Evolutionary conservation across 2,113 vertebrate genomes (phyloP).

Genomic region (Arvicanthis niloticus): DNA sequence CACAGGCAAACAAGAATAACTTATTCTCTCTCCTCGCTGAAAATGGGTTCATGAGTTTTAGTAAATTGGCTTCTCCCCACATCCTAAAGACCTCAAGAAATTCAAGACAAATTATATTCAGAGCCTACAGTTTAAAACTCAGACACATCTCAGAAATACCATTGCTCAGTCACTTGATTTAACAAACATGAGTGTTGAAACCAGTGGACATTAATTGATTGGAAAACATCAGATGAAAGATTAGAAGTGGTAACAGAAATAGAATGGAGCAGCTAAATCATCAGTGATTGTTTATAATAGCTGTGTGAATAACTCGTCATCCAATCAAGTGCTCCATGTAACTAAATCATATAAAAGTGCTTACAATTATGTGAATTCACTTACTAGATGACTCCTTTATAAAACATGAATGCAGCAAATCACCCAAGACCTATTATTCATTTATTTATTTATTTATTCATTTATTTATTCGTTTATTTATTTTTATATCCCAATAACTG

Average conservation of each 20-base stretch:
- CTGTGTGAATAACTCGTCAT: background rate
- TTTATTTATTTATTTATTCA: no score
- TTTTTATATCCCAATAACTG: no score
- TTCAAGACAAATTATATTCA: background rate
- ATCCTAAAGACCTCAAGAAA: background rate
- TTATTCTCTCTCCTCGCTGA: background rate
- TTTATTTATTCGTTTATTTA: no score
- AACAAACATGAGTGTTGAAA: background rate
- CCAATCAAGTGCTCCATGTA: background rate
- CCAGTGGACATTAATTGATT: background rate
- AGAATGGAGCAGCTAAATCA: background rate
- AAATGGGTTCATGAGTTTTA: background rate
- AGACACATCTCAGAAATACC: background rate
- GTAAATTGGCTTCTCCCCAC: background rate
- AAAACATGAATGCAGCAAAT: slow-evolving; percentile 11
- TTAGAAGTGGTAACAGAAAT: background rate
- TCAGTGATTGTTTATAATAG: background rate
- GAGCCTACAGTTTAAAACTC: background rate
- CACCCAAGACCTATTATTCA: background rate
- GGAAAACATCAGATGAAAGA: background rate
- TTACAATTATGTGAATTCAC: slow-evolving; percentile 11
- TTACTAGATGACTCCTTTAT: background rate
- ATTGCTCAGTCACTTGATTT: background rate
- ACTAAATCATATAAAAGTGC: background rate
- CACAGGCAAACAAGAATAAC: background rate